Base-by-base conservation (phyloP, 1,140 invertebrate species). In the Meloidogyne chitwoodi region DNA sequence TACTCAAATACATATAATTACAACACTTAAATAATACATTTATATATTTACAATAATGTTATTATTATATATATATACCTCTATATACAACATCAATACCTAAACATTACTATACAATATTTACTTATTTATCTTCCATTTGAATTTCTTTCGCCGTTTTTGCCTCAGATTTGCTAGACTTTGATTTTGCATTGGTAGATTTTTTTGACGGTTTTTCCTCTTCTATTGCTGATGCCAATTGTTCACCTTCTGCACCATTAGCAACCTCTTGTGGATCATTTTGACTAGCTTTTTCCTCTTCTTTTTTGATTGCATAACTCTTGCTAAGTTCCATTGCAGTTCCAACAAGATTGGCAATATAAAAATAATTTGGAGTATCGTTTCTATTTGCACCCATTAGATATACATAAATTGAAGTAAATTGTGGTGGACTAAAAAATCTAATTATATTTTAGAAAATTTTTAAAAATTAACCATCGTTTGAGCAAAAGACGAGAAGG, bases 401-500 rank as follows among this genome's bases (percentile, higher is more conserved):
- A 62, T 80, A 80, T 26, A 66, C 66, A 48, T 78, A 38, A 34
- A 82, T 80, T 26, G 68, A 44, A 38, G 31, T 83, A 38, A 80
- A 80, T 66, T 78, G 80, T 22, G n/a, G 65, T n/a, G 80, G 79
- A 48, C 26, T 67, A 26, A 61, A 22, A 24, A 24, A 19, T 34
- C 16, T 27, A 12, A 65, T 8, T 66, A 19, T 48, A 11, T 2
- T 26, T 6, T 31, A 12, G 22, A 34, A 11, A 12, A 16, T 8
- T 27, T 44, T 26, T 12, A 11, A 22, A 19, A 48, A 19, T 26
- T 66, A 12, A 74, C 26, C 64, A 44, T 41, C 31, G 24, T 34
- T 27, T 44, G 34, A 81, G 69, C 16, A 81, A 29, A 16, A 77
- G 16, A 29, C 74, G 68, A 29, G 78, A 75, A 14, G 79, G 79